phyloP scores from a whole-genome alignment of 2,888 invertebrate species.

The Leucania comma region DNA sequence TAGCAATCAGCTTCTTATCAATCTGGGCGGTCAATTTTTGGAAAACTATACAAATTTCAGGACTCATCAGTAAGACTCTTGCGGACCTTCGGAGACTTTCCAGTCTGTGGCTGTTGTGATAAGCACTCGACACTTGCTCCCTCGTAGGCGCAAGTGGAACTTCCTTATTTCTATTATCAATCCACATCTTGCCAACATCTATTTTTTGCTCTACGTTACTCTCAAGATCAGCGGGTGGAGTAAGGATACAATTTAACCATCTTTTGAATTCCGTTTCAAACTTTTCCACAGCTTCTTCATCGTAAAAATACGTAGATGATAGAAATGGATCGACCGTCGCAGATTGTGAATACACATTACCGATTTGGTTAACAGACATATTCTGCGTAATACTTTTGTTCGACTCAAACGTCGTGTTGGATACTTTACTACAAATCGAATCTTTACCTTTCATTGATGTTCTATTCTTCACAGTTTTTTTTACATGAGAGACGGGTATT shows the following conservation, averaged over 20 bases:
- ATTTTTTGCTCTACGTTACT: constrained; percentile 91
- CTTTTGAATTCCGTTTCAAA: constrained; percentile 94
- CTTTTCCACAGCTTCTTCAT: constrained; percentile 92
- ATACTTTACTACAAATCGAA: constrained; percentile 67
- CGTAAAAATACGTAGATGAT: constrained; percentile 92
- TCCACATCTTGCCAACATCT: constrained; percentile 94
- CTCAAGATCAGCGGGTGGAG: constrained; percentile 94
- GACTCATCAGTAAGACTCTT: constrained; percentile 91
- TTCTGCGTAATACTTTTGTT: constrained; percentile 87
- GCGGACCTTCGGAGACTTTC: constrained; percentile 93
- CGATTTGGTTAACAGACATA: constrained; percentile 80
- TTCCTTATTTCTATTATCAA: constrained; percentile 93
- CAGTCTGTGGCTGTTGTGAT: constrained; percentile 92
- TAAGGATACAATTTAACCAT: constrained; percentile 95
- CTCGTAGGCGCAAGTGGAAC: constrained; percentile 93
- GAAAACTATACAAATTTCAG: constrained; percentile 92
- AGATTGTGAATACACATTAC: constrained; percentile 86
- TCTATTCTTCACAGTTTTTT: constrained; percentile 76
- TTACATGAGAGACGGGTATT: constrained; percentile 75
- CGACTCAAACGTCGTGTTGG: constrained; percentile 74
- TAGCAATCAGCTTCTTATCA: constrained; percentile 93
- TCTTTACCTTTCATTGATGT: constrained; percentile 70
- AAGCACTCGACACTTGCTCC: constrained; percentile 92
- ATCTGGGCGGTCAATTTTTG: constrained; percentile 93
- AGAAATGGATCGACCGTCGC: constrained; percentile 92